phyloP scores from a whole-genome alignment of 2,113 vertebrate genomes.

The Mastomys coucha region DNA sequence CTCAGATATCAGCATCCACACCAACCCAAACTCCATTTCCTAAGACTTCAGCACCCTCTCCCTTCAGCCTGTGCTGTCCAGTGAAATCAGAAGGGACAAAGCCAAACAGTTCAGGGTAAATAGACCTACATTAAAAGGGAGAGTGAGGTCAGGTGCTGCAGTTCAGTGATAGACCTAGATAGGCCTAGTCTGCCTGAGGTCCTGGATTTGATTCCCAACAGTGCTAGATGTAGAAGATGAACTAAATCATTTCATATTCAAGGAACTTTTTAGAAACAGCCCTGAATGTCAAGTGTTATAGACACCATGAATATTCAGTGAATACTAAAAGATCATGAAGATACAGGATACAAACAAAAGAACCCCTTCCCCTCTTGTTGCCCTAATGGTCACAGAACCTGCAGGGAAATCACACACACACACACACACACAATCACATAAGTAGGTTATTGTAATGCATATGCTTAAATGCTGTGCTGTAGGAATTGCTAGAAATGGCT shows the following conservation, averaged over 20 bases:
- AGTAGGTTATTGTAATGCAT: not conserved
- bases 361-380: not conserved
- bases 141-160: not conserved
- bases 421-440: not conserved
- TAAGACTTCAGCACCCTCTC: not conserved
- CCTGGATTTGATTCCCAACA: not conserved
- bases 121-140: not conserved
- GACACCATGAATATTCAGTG: not conserved
- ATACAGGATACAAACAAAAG: not conserved
- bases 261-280: not conserved
- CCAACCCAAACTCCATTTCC: not conserved
- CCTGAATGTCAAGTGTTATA: not conserved
- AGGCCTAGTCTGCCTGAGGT: not conserved
- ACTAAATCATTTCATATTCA: not conserved
- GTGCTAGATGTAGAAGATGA: not conserved
- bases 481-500: not conserved
- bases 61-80: not conserved
- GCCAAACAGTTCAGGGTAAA: not conserved
- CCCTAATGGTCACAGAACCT: not conserved
- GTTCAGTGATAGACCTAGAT: not conserved
- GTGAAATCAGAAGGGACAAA: conserved; percentile 24
- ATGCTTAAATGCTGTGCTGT: not conserved
- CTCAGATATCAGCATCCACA: not conserved
- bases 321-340: not conserved
- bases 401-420: no score